Conservation (phyloP, 2,888 invertebrate genomes). For the Reticulitermes lucifugus region DNA sequence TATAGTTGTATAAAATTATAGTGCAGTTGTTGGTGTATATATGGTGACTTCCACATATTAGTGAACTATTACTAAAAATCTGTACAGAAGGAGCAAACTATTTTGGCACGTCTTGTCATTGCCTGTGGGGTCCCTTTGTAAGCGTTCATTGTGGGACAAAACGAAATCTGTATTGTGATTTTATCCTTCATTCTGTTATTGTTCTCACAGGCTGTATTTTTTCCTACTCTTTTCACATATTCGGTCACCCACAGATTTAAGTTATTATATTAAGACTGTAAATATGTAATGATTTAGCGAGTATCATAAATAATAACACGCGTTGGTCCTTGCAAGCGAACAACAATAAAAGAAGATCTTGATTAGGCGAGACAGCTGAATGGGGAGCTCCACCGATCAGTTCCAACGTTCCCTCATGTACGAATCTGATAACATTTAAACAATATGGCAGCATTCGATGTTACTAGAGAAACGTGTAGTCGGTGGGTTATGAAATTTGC, state of each 20-base stretch:
- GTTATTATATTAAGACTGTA: conserved; percentile 45
- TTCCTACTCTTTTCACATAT: background rate
- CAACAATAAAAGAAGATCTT: conserved; percentile 37
- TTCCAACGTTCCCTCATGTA: background rate
- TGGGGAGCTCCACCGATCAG: conserved; percentile 24
- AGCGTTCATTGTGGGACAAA: background rate
- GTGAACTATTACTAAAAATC: too few species aligned
- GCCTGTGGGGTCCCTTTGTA: background rate
- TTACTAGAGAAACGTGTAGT: conserved; percentile 2
- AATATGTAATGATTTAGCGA: conserved; percentile 49
- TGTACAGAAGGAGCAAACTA: too few species aligned
- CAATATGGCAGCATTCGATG: background rate
- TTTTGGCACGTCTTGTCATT: too few species aligned
- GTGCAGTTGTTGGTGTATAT: too few species aligned
- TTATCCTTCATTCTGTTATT: background rate
- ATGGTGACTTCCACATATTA: too few species aligned
- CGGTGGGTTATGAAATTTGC: background rate
- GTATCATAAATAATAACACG: conserved; percentile 38
- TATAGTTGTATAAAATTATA: too few species aligned
- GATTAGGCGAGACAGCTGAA: conserved; percentile 45
- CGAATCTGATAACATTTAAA: background rate
- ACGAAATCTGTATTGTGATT: background rate
- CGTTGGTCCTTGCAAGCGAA: background rate
- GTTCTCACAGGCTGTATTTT: background rate
- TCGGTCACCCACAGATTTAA: conserved; percentile 5